These are phyloP conservation scores for Halcyon malimbica DNA, from an alignment of 2,113 vertebrate species.

Conservation along the genomic window DNA sequence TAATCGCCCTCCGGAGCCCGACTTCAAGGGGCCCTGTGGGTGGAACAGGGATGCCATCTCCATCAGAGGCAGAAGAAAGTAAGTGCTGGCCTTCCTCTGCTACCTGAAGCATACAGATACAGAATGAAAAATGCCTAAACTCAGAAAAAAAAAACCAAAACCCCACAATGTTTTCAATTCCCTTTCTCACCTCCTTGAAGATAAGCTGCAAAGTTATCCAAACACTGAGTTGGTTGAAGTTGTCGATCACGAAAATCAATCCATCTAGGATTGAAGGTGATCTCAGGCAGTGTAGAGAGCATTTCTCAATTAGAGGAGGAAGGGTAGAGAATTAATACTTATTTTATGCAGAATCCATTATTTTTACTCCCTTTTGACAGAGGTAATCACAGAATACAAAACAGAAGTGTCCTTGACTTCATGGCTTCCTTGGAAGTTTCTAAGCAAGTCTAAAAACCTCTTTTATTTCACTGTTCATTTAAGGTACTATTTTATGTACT, in stretches of 20 bases:
- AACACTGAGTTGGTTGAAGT: not conserved
- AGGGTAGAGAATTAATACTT: not conserved
- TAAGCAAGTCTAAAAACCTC: not conserved
- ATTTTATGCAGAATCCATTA: not conserved
- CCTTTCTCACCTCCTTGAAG: not conserved
- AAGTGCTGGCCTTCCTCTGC: not conserved
- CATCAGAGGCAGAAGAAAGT: not conserved
- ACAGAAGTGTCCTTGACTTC: not conserved
- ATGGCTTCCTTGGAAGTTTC: not conserved
- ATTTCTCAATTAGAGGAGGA: not conserved
- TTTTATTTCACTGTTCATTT: not conserved
- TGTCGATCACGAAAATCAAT: not conserved
- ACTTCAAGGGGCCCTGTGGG: not conserved
- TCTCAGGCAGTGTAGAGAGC: not conserved
- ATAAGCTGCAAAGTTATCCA: not conserved
- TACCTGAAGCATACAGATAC: not conserved
- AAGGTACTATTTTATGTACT: not conserved
- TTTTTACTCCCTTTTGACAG: not conserved
- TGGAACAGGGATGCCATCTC: not conserved
- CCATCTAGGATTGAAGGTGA: not conserved
- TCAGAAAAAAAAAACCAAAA: not conserved
- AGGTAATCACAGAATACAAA: not conserved
- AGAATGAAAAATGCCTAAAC: not conserved
- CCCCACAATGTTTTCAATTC: not conserved
- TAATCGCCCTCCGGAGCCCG: rapidly evolving